phyloP scores from a whole-genome alignment of 1,140 invertebrate species.

The Ruditapes philippinarum region DNA sequence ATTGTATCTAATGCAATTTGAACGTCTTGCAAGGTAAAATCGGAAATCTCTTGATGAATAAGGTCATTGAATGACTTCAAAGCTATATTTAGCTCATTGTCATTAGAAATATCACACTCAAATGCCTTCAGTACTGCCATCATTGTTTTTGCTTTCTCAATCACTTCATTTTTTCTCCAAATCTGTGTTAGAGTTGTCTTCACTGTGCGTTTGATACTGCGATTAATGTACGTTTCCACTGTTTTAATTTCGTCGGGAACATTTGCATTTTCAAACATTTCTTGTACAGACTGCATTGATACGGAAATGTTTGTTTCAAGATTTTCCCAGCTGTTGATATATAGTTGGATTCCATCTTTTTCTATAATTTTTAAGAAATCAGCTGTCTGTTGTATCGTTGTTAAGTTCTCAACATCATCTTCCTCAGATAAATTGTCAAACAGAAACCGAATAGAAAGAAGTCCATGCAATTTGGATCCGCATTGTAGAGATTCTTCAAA shows the following conservation, averaged over 20 bases:
- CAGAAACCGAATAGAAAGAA: background rate
- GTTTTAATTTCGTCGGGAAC: constrained; percentile 1
- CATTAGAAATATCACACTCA: background rate
- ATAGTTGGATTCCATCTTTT: background rate
- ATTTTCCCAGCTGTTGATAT: background rate
- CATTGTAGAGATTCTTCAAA: background rate
- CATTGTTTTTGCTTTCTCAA: background rate
- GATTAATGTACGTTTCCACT: background rate
- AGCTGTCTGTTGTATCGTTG: background rate
- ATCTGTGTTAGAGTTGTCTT: background rate
- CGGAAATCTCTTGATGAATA: background rate
- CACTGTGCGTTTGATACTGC: background rate
- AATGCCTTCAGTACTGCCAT: background rate
- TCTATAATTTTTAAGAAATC: background rate
- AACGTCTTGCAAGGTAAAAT: background rate
- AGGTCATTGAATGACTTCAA: background rate
- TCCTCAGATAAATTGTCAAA: background rate
- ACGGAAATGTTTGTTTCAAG: background rate
- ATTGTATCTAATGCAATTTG: background rate
- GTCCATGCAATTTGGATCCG: background rate
- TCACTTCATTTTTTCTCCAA: constrained; percentile 12
- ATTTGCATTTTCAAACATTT: constrained; percentile 10
- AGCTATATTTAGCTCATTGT: background rate
- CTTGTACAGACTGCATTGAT: background rate
- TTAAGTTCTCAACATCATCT: background rate